Evolutionary conservation across 2,797 vertebrate species (phyloP).

Genomic region (Borostomias antarcticus): DNA sequence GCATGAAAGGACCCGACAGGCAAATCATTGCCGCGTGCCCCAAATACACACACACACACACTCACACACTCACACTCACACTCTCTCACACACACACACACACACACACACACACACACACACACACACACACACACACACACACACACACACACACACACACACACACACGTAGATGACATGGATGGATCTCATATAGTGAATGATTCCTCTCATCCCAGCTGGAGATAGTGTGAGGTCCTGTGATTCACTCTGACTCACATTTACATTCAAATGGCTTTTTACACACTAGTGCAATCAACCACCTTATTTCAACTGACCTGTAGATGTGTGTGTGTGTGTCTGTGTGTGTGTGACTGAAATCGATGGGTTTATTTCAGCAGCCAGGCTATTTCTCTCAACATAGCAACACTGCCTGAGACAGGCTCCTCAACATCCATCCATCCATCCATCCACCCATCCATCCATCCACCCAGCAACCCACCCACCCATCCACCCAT

Average conservation of each 20-base stretch:
- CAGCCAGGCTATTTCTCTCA: constrained; percentile 62
- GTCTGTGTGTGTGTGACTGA: constrained; percentile 32
- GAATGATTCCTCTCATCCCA: constrained; percentile 54
- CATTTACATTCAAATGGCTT: constrained; percentile 75
- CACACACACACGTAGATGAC: constrained; percentile 15
- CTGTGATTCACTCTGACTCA: constrained; percentile 62
- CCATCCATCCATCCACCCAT: not conserved
- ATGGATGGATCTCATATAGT: constrained; percentile 36
- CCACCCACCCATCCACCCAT: constrained; percentile 20
- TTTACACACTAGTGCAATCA: constrained; percentile 67
- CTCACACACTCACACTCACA: not conserved
- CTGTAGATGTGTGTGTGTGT: constrained; percentile 17
- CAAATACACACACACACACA: not conserved
- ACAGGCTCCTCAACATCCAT: not conserved
- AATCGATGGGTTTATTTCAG: constrained; percentile 49
- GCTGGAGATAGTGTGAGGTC: constrained; percentile 59
- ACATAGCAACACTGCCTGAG: constrained; percentile 69
- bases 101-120: constrained; percentile 1
- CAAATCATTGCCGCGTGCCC: no score
- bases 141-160: constrained; percentile 14
- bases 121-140: not conserved
- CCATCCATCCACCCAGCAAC: constrained; percentile 11
- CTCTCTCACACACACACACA: not conserved
- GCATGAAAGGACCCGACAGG: no score
- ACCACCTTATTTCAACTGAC: constrained; percentile 62